These are phyloP conservation scores for Haemorhous mexicanus DNA, from an alignment of 2,113 vertebrate genomes.

Conservation along the genomic window DNA sequence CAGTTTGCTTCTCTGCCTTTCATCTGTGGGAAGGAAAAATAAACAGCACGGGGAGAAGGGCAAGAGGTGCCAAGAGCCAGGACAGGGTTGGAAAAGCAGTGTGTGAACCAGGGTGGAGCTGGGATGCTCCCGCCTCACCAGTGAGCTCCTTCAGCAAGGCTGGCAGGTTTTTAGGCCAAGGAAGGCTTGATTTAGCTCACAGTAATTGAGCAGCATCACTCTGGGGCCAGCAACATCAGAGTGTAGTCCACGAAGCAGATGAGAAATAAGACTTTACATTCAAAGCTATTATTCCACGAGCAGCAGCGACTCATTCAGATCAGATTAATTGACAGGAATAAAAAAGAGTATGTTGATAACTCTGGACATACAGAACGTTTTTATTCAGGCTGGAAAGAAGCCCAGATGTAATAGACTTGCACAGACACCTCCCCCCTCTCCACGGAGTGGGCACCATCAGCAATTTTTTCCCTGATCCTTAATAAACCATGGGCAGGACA, in stretches of 20 bases:
- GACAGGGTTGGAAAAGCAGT: not conserved
- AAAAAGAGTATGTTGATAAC: conserved; percentile 41
- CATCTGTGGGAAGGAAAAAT: not conserved
- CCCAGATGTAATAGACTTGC: conserved; percentile 50
- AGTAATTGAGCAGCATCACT: not conserved
- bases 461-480: not conserved
- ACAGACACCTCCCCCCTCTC: not conserved
- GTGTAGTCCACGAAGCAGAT: not conserved
- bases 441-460: not conserved
- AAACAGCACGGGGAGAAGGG: not conserved
- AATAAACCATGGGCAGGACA: not conserved
- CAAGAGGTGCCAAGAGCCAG: not conserved
- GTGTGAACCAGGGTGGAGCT: not conserved
- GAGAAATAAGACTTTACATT: conserved; percentile 24
- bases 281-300: not conserved
- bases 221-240: not conserved
- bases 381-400: conserved; percentile 53
- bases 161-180: not conserved
- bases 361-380: conserved; percentile 15
- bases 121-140: not conserved
- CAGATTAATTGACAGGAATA: conserved; percentile 57
- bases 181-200: not conserved
- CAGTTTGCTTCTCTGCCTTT: conserved; percentile 15
- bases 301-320: not conserved
- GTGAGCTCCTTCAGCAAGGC: not conserved